These are phyloP conservation scores for Atta texana DNA, from an alignment of 1,140 invertebrate species.

Conservation along the genomic window DNA sequence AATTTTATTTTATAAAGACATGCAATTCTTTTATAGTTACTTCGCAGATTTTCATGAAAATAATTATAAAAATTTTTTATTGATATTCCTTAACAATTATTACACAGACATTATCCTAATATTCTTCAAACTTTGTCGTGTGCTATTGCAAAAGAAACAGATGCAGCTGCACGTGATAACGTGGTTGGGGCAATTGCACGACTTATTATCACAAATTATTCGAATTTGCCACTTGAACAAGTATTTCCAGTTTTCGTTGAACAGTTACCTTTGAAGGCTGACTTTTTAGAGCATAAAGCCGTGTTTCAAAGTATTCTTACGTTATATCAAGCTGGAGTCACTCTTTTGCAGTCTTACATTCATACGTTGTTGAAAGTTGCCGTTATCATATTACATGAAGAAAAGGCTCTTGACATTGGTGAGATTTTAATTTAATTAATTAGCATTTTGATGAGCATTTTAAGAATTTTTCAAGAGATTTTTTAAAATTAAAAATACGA, in stretches of 20 bases:
- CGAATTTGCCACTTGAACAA: constrained; percentile 89
- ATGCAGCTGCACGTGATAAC: constrained; percentile 90
- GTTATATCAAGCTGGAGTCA: constrained; percentile 88
- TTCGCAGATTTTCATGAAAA: background rate
- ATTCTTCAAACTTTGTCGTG: constrained; percentile 90
- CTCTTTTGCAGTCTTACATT: constrained; percentile 86
- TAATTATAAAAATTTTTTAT: constrained; percentile 1
- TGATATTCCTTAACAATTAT: constrained; percentile 70
- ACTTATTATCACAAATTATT: constrained; percentile 89
- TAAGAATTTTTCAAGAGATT: background rate
- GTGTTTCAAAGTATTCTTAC: constrained; percentile 89
- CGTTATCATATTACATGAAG: constrained; percentile 86
- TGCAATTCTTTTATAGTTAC: background rate
- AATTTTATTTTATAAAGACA: constrained; percentile 5
- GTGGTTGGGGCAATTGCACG: constrained; percentile 92
- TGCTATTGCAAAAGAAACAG: constrained; percentile 88
- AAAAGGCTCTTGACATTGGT: constrained; percentile 85
- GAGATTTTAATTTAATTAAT: constrained; percentile 43
- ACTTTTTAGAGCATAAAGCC: constrained; percentile 91
- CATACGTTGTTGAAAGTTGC: constrained; percentile 86
- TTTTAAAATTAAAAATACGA: background rate
- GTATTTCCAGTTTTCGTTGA: constrained; percentile 91
- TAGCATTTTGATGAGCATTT: background rate
- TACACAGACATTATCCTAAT: constrained; percentile 87
- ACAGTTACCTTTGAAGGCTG: constrained; percentile 91